Conservation (phyloP, 2,113 vertebrate genomes). For the Chloropsis cyanopogon region DNA sequence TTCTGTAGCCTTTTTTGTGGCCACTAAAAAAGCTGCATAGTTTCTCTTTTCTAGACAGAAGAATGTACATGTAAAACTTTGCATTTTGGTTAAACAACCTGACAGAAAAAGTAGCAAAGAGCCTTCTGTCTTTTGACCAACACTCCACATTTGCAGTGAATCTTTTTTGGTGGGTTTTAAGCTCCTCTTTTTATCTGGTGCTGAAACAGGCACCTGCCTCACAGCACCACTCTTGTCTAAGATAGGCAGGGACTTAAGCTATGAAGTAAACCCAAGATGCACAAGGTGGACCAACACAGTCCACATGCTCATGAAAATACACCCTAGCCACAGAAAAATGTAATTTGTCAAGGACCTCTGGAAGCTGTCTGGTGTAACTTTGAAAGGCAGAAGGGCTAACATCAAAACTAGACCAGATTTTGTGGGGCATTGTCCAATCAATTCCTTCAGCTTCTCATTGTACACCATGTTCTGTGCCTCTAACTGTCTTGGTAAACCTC, state of each 20-base stretch:
- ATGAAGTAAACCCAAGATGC: background rate
- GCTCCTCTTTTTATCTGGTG: background rate
- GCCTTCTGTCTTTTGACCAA: background rate
- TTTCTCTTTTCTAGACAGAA: background rate
- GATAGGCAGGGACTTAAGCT: background rate
- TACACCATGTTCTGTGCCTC: background rate
- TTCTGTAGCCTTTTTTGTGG: background rate
- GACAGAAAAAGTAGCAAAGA: background rate
- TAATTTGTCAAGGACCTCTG: background rate
- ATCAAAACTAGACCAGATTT: background rate
- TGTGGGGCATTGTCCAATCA: rapidly evolving
- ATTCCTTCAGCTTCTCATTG: background rate
- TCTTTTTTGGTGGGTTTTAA: background rate
- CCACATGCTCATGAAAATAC: background rate
- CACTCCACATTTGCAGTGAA: background rate
- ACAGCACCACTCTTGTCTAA: background rate
- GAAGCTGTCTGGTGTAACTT: background rate
- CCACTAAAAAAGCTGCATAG: background rate
- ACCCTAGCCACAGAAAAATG: background rate
- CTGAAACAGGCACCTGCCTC: background rate
- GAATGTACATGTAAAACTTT: background rate
- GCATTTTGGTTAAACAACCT: background rate
- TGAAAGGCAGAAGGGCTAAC: background rate
- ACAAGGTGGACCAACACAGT: background rate
- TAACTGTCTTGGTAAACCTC: background rate